Percentiles rank a stretch among this genome's conserved stretches.
These are phyloP conservation scores for Aphyosemion australe DNA, from an alignment of 2,113 vertebrate species.

Conservation along the genomic window DNA sequence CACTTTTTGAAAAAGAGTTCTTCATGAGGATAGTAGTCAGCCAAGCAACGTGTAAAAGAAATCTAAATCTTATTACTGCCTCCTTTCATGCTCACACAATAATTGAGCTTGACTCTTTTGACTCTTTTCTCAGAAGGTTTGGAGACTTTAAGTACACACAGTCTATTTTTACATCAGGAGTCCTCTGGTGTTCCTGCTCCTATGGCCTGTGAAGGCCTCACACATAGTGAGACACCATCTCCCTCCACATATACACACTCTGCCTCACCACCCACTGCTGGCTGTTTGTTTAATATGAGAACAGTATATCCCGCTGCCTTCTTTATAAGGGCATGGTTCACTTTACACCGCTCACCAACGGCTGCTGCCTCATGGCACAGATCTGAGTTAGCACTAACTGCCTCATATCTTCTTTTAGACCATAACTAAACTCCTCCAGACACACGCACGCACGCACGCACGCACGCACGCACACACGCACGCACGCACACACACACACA, in stretches of 20 bases:
- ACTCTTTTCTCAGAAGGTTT: slow-evolving; percentile 25
- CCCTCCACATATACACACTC: slow-evolving; percentile 9
- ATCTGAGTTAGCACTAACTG: not conserved
- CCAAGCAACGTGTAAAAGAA: too few relatives aligned
- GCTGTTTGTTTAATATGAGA: slow-evolving; percentile 63
- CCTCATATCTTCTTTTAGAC: slow-evolving; percentile 33
- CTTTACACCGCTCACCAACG: slow-evolving; percentile 13
- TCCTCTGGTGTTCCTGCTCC: slow-evolving; percentile 22
- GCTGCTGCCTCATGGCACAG: slow-evolving; percentile 39
- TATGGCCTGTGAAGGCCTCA: slow-evolving; percentile 53
- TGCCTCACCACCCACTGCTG: slow-evolving; percentile 36
- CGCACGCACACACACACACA: too few relatives aligned
- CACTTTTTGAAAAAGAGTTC: too few relatives aligned
- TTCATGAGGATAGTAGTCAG: too few relatives aligned
- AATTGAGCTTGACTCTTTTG: slow-evolving; percentile 16
- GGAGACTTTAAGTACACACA: slow-evolving; percentile 35
- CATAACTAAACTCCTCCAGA: slow-evolving; percentile 10
- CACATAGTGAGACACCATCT: slow-evolving; percentile 43
- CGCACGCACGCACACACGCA: slow-evolving; percentile 11
- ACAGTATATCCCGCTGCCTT: slow-evolving; percentile 61
- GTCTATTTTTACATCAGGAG: slow-evolving; percentile 61
- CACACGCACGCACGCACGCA: slow-evolving; percentile 24
- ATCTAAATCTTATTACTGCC: not conserved
- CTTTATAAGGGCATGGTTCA: slow-evolving; percentile 71
- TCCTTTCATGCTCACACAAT: not conserved